These are phyloP conservation scores for Ectemnius cavifrons DNA, from an alignment of 2,888 invertebrate genomes.

Conservation along the genomic window DNA sequence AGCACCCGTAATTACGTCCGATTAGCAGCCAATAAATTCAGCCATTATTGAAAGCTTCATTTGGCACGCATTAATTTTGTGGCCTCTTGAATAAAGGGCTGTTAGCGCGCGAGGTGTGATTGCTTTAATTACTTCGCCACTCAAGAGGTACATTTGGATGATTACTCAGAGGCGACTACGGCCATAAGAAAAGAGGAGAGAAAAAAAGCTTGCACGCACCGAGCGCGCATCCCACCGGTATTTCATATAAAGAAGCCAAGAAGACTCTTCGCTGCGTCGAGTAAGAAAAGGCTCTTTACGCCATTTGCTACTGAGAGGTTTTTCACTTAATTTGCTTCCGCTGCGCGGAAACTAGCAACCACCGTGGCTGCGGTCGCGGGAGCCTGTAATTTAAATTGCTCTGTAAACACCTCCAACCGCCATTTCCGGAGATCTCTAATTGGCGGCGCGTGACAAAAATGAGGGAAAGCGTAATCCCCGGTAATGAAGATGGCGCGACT, in stretches of 20 bases:
- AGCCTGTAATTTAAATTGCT: slow-evolving; percentile 16
- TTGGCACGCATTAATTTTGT: slow-evolving; percentile 45
- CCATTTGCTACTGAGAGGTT: neutral
- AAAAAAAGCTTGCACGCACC: neutral
- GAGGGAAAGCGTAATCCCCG: neutral
- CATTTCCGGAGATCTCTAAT: slow-evolving; percentile 32
- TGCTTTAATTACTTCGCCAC: slow-evolving; percentile 45
- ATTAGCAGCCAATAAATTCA: slow-evolving; percentile 45
- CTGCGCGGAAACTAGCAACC: too few species aligned
- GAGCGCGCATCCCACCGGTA: neutral
- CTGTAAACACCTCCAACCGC: slow-evolving; percentile 11
- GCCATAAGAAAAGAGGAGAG: neutral
- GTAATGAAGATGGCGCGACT: neutral
- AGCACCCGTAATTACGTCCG: slow-evolving; percentile 45
- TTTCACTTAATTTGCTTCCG: neutral
- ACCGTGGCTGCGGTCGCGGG: neutral
- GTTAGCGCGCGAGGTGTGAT: slow-evolving; percentile 30
- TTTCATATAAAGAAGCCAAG: neutral
- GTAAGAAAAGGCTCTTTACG: neutral
- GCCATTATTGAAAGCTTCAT: slow-evolving; percentile 39
- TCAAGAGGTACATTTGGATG: slow-evolving; percentile 28
- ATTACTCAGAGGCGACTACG: slow-evolving; percentile 39
- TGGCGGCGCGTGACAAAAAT: slow-evolving; percentile 16
- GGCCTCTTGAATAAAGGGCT: neutral
- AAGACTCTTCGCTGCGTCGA: neutral